Evolutionary conservation across 2,888 invertebrate species (phyloP).

Genomic region (Torymus aiolomorphi): DNA sequence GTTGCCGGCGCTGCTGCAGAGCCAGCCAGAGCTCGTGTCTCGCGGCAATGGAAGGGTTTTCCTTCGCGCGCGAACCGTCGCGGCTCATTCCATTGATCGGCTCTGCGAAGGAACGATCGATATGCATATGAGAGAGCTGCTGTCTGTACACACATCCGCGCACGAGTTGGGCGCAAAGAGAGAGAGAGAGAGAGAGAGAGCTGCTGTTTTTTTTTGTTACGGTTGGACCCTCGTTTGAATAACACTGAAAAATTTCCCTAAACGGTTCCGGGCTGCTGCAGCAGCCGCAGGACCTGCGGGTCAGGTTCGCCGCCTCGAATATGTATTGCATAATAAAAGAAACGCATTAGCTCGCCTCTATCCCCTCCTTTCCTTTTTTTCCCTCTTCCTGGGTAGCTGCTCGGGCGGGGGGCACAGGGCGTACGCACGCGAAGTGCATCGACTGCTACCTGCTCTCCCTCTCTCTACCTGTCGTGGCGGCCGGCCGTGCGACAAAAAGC

Average conservation of each 20-base stretch:
- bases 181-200: constrained; percentile 4
- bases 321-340: constrained; percentile 73
- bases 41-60: constrained; percentile 62
- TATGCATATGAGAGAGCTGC: constrained; percentile 69
- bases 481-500: constrained; percentile 10
- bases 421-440: constrained; percentile 50
- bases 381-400: background rate
- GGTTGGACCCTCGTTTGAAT: constrained; percentile 74
- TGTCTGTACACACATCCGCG: constrained; percentile 39
- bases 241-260: constrained; percentile 75
- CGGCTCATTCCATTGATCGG: constrained; percentile 66
- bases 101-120: constrained; percentile 70
- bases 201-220: constrained; percentile 59
- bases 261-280: constrained; percentile 68
- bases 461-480: constrained; percentile 58
- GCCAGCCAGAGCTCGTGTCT: background rate
- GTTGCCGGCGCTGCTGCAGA: constrained; percentile 59
- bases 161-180: constrained; percentile 57
- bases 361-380: constrained; percentile 35
- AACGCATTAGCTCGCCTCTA: constrained; percentile 68
- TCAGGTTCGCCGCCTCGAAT: constrained; percentile 65
- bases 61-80: constrained; percentile 35
- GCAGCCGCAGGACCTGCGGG: constrained; percentile 59
- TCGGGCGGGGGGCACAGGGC: too few species aligned
- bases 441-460: constrained; percentile 73